Conservation (phyloP, 2,797 vertebrate species). For the Acanthurus lineatus region DNA sequence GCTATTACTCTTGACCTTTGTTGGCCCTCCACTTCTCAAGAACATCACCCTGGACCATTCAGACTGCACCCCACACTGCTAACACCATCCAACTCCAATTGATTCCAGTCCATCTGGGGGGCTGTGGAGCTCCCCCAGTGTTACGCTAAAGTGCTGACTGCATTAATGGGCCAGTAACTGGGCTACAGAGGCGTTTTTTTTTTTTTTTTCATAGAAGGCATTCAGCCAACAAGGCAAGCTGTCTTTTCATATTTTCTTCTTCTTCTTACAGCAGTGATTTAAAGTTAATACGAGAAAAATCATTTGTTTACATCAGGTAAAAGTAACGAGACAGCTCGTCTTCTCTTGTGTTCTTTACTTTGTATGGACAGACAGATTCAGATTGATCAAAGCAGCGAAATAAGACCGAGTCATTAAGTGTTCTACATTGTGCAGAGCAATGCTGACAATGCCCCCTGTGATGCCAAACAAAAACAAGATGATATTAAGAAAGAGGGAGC, state of each 20-base stretch:
- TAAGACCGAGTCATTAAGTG: constrained; percentile 49
- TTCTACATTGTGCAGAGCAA: constrained; percentile 37
- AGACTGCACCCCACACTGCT: constrained; percentile 47
- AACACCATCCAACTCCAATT: constrained; percentile 55
- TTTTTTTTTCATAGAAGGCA: constrained; percentile 1
- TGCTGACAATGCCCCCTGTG: constrained; percentile 44
- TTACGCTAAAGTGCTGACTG: constrained; percentile 74
- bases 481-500: constrained; percentile 61
- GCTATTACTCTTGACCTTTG: constrained; percentile 59
- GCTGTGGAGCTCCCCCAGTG: constrained; percentile 55
- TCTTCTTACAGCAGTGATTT: constrained; percentile 26
- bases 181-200: constrained; percentile 32
- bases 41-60: constrained; percentile 44
- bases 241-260: constrained; percentile 40
- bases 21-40: constrained; percentile 48
- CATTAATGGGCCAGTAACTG: constrained; percentile 60
- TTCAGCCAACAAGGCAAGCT: constrained; percentile 26
- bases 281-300: constrained; percentile 26
- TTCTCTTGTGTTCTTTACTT: constrained; percentile 14
- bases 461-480: constrained; percentile 61
- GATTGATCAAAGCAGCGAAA: constrained; percentile 49
- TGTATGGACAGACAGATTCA: constrained; percentile 6
- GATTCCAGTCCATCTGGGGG: constrained; percentile 64
- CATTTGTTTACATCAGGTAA: constrained; percentile 52
- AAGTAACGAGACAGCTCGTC: constrained; percentile 11